A percentile compares a stretch with the other conserved stretches of the same genome.
Conservation (phyloP, 2,113 vertebrate genomes). For the Neotragus moschatus region DNA sequence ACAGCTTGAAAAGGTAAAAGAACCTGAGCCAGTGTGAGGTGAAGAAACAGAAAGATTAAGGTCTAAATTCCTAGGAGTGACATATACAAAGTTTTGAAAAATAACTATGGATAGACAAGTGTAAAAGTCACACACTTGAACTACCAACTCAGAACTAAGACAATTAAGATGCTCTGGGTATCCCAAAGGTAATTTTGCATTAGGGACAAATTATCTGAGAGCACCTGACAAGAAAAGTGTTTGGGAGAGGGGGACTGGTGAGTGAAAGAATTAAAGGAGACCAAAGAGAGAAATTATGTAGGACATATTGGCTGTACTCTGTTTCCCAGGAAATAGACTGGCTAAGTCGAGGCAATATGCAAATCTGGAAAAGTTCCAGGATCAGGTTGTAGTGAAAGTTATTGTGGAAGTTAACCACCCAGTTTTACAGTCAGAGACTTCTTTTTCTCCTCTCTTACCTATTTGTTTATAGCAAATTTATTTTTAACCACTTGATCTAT, state of each 20-base stretch:
- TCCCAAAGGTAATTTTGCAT: not conserved
- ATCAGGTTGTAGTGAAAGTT: not conserved
- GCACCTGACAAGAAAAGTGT: not conserved
- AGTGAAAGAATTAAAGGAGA: not conserved
- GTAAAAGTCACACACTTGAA: conserved; percentile 20
- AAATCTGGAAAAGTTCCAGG: not conserved
- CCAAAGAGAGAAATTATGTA: not conserved
- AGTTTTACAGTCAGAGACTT: not conserved
- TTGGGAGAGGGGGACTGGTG: not conserved
- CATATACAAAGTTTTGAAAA: conserved; percentile 15
- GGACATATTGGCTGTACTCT: not conserved
- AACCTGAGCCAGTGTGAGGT: not conserved
- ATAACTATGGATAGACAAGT: not conserved
- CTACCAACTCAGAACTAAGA: not conserved
- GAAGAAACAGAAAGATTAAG: not conserved
- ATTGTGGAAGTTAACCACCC: not conserved
- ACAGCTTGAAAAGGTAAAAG: not conserved
- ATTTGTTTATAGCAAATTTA: not conserved
- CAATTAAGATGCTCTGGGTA: not conserved
- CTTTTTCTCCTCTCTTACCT: not conserved
- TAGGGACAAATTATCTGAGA: conserved; percentile 1
- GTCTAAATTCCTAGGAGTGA: not conserved
- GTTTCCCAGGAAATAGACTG: not conserved
- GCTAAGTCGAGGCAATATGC: not conserved
- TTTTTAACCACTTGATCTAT: not conserved